Evolutionary conservation across 2,797 vertebrate genomes (phyloP).

Genomic region (Danio tinwini): DNA sequence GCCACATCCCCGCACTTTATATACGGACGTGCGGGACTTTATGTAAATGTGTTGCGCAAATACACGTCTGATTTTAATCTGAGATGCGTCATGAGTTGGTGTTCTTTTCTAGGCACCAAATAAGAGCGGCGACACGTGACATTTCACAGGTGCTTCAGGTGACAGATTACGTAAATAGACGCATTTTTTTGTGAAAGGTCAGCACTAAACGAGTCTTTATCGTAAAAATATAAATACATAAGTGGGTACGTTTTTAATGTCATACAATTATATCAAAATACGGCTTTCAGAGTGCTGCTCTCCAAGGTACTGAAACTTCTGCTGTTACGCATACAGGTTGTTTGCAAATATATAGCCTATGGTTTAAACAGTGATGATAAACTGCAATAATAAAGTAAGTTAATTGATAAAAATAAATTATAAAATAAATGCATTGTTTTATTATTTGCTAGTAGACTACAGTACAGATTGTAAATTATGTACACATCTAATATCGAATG

Average conservation of each 20-base stretch:
- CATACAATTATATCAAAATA: background rate
- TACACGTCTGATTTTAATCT: constrained; percentile 41
- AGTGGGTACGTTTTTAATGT: background rate
- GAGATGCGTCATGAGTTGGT: constrained; percentile 70
- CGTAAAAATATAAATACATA: constrained; percentile 7
- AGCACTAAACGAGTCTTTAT: background rate
- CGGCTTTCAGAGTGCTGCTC: constrained; percentile 23
- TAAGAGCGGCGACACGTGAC: background rate
- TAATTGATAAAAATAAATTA: too few species aligned
- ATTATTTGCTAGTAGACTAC: background rate
- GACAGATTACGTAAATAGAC: background rate
- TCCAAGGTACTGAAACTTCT: constrained; percentile 61
- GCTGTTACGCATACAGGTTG: background rate
- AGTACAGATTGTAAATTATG: too few species aligned
- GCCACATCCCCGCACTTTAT: constrained; percentile 63
- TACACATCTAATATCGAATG: too few species aligned
- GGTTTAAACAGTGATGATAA: background rate
- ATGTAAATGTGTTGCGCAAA: constrained; percentile 70
- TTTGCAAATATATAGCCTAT: background rate
- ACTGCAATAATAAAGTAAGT: background rate
- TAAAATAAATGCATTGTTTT: too few species aligned
- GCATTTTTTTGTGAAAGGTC: background rate
- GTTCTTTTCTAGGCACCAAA: constrained; percentile 23
- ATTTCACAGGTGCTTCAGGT: constrained; percentile 7
- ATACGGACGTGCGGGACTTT: constrained; percentile 31